Evolutionary conservation across 2,888 invertebrate genomes (phyloP).

Genomic region (Caenorhabditis uteleia): DNA sequence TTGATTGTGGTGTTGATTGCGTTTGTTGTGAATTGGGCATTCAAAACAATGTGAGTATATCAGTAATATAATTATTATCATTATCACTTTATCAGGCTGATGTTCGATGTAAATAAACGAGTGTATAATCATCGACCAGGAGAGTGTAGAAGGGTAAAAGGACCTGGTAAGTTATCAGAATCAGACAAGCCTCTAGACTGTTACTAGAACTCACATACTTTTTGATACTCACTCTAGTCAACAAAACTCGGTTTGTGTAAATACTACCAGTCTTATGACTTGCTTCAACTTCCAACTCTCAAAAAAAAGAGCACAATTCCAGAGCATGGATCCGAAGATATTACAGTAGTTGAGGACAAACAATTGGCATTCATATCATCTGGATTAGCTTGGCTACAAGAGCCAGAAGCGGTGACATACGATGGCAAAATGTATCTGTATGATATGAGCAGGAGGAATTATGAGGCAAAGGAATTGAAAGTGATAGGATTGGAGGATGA

Average conservation of each 20-base stretch:
- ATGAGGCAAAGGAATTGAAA: constrained; percentile 12
- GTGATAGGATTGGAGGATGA: constrained; percentile 16
- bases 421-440: constrained; percentile 50
- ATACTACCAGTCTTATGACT: not conserved
- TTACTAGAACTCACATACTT: no score
- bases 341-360: constrained; percentile 38
- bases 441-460: constrained; percentile 33
- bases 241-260: not conserved
- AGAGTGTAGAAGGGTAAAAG: no score
- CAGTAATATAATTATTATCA: no score
- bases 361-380: constrained; percentile 51
- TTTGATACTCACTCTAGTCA: no score
- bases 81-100: constrained; percentile 17
- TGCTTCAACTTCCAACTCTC: not conserved
- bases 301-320: constrained; percentile 1
- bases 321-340: constrained; percentile 55
- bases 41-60: constrained; percentile 41
- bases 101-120: constrained; percentile 37
- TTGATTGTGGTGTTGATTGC: no score
- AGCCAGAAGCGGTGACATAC: constrained; percentile 10
- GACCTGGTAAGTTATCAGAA: no score
- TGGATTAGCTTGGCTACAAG: constrained; percentile 43
- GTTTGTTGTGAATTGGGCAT: no score
- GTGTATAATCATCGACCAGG: constrained; percentile 50
- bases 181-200: no score